Evolutionary conservation across 2,113 vertebrate species (phyloP).

Genomic region (Alligator mississippiensis): DNA sequence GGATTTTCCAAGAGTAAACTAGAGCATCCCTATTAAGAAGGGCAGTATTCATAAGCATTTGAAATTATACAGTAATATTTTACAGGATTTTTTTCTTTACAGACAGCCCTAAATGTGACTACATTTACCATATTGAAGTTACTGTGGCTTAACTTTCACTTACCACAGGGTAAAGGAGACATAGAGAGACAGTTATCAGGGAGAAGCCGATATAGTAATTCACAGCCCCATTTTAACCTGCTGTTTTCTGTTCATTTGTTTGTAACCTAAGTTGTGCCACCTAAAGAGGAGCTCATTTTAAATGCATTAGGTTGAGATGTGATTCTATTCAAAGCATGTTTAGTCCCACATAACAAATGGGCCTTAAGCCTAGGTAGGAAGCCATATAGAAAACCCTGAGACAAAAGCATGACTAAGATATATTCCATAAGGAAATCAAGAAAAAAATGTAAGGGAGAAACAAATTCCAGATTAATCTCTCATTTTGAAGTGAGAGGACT

Average conservation of each 20-base stretch:
- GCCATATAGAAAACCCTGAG: neutral
- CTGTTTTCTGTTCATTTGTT: too few relatives aligned
- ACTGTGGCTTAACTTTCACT: too few relatives aligned
- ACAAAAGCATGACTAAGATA: neutral
- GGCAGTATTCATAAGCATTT: neutral
- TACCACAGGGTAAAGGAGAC: too few relatives aligned
- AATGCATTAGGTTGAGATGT: neutral
- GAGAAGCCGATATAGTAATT: too few relatives aligned
- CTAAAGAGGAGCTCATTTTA: neutral
- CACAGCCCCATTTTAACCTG: too few relatives aligned
- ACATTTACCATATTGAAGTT: too few relatives aligned
- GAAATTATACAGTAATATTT: neutral
- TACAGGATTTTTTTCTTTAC: too few relatives aligned
- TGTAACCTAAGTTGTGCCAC: neutral
- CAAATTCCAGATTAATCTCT: neutral
- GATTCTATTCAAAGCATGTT: neutral
- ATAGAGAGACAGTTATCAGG: too few relatives aligned
- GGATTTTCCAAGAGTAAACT: neutral
- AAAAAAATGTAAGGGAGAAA: neutral
- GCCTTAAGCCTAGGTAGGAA: neutral
- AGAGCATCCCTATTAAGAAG: neutral
- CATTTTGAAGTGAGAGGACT: neutral
- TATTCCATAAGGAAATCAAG: fast-evolving
- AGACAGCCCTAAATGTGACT: too few relatives aligned
- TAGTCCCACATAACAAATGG: neutral